These are phyloP conservation scores for Drosophila melanica DNA, from an alignment of 1,140 invertebrate genomes.

Conservation along the genomic window DNA sequence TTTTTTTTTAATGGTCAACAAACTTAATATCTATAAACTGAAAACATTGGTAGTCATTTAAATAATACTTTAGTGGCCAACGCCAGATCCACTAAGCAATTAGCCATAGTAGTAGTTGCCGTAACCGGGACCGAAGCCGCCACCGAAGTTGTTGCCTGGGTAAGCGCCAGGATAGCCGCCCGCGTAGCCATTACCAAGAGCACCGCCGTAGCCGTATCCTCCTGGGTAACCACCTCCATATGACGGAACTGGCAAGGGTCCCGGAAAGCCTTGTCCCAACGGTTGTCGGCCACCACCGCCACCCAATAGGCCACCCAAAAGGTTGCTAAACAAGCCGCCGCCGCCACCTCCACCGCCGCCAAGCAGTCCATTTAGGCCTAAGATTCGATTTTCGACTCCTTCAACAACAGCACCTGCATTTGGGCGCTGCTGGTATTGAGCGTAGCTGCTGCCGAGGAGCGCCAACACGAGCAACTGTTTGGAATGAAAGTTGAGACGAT, in stretches of 20 bases:
- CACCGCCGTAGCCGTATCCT: slow-evolving; percentile 27
- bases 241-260: slow-evolving; percentile 24
- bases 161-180: slow-evolving; percentile 38
- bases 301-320: slow-evolving; percentile 51
- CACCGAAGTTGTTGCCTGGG: slow-evolving; percentile 23
- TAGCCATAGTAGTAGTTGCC: slow-evolving; percentile 40
- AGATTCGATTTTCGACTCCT: slow-evolving; percentile 65
- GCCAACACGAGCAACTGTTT: slow-evolving; percentile 49
- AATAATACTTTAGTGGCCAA: slow-evolving; percentile 34
- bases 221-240: slow-evolving; percentile 37
- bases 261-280: slow-evolving; percentile 34
- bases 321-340: slow-evolving; percentile 51
- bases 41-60: slow-evolving; percentile 26
- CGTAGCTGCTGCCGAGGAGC: slow-evolving; percentile 44
- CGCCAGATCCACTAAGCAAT: neutral
- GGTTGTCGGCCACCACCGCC: slow-evolving; percentile 40
- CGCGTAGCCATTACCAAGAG: slow-evolving; percentile 31
- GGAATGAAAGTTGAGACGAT: neutral
- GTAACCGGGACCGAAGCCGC: slow-evolving; percentile 48
- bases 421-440: slow-evolving; percentile 49
- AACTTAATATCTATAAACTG: slow-evolving; percentile 22
- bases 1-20: slow-evolving; percentile 40
- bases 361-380: slow-evolving; percentile 36
- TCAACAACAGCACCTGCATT: neutral
- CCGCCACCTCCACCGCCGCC: slow-evolving; percentile 46